A percentile compares a stretch with the other conserved stretches of the same genome.
These are phyloP conservation scores for Drosophila pseudoobscura DNA, from an alignment of 1,140 invertebrate genomes.

Conservation along the genomic window DNA sequence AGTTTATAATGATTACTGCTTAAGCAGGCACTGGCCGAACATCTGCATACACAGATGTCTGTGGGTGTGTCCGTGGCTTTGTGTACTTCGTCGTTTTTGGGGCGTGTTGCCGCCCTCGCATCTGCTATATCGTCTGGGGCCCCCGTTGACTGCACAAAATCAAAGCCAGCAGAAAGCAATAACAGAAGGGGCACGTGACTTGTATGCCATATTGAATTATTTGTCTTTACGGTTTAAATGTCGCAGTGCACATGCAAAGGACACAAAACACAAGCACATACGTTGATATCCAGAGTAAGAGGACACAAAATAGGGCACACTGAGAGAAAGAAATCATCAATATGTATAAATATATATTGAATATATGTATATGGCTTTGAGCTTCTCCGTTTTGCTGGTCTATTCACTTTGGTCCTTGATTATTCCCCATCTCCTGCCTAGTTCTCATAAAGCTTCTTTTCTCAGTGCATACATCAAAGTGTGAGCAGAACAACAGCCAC, in stretches of 20 bases:
- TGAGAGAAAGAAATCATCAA: not conserved
- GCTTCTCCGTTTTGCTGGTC: too few relatives aligned
- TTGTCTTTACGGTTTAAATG: slow-evolving; percentile 64
- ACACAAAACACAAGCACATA: slow-evolving; percentile 9
- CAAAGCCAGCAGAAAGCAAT: slow-evolving; percentile 70
- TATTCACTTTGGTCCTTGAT: too few relatives aligned
- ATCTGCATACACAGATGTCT: slow-evolving; percentile 1
- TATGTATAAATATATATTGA: too few relatives aligned
- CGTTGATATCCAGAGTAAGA: not conserved
- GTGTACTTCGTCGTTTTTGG: not conserved
- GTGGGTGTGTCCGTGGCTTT: not conserved
- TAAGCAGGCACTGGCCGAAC: slow-evolving; percentile 5
- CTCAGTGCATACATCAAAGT: not conserved
- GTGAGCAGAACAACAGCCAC: slow-evolving; percentile 15
- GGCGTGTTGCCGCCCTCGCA: slow-evolving; percentile 25
- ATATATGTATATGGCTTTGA: too few relatives aligned
- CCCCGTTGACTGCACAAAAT: slow-evolving; percentile 48
- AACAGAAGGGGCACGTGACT: slow-evolving; percentile 68
- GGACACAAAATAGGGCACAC: slow-evolving; percentile 19
- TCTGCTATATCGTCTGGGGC: slow-evolving; percentile 33
- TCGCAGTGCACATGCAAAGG: slow-evolving; percentile 36
- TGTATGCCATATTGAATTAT: slow-evolving; percentile 75
- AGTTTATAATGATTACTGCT: slow-evolving; percentile 71
- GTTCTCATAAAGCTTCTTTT: not conserved
- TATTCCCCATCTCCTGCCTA: too few relatives aligned